A percentile compares a stretch with the other conserved stretches of the same genome.
These are phyloP conservation scores for Microtus agrestis DNA, from an alignment of 2,797 vertebrate genomes.

Conservation along the genomic window DNA sequence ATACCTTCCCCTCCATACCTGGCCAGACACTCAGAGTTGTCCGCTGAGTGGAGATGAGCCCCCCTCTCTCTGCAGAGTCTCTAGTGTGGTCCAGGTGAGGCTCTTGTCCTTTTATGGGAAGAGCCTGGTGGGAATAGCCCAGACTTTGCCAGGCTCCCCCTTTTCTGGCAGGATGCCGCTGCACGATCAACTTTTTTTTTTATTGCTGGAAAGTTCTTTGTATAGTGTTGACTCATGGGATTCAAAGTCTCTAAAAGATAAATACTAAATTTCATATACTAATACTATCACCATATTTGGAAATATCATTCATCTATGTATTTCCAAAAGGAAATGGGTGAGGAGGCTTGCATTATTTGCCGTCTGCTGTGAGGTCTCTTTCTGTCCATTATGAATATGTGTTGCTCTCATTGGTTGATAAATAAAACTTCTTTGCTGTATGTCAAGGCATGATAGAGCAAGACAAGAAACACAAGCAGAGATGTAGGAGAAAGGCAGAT, in stretches of 20 bases:
- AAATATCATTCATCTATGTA: not conserved
- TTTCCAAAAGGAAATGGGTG: not conserved
- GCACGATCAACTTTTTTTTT: not conserved
- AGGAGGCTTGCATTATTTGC: not conserved
- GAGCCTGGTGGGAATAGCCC: not conserved
- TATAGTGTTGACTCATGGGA: not conserved
- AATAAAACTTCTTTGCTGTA: no score
- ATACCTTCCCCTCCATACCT: not conserved
- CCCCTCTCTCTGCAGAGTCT: not conserved
- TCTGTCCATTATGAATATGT: no score
- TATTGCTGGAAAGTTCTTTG: not conserved
- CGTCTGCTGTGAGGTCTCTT: no score
- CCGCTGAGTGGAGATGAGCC: fast-evolving
- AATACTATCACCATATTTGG: not conserved
- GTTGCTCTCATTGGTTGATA: no score
- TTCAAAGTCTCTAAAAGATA: not conserved
- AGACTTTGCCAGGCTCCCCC: not conserved
- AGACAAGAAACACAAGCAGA: no score
- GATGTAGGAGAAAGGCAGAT: no score
- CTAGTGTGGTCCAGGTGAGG: not conserved
- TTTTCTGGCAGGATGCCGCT: not conserved
- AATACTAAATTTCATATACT: not conserved
- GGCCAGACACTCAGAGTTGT: not conserved
- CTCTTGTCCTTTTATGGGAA: not conserved
- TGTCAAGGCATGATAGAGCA: no score